Base-by-base conservation (phyloP, 2,888 invertebrate species). In the Euproctis similis region DNA sequence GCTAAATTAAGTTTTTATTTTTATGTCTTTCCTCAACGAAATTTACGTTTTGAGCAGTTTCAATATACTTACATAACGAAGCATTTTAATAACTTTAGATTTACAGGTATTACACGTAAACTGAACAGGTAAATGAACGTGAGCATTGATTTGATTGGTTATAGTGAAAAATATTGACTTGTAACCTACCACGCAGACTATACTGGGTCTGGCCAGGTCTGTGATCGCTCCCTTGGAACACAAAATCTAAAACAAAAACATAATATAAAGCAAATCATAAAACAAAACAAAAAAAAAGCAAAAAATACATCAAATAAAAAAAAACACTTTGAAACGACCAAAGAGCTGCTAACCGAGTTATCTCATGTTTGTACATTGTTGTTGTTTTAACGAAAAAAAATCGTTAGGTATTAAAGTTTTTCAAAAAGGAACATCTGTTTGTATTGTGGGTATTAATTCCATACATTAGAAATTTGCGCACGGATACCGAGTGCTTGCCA, bases 381-480 rank as follows among this genome's bases (percentile, higher is more conserved):
- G 14, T 4, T 14, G 14, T 14, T n/a, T n/a, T n/a, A n/a, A n/a
- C n/a, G n/a, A n/a, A n/a, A n/a, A n/a, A n/a, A n/a, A n/a, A 4
- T 17, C 17, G n/a, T 17, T 17, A 17, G 2, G 17, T 4, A 17
- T 17, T 17, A 19, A 30, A 31, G 37, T 34, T 33, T 22, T 28
- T 32, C 37, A 33, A 10, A 19, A 23, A n/a, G n/a, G 28, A 42
- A 42, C 36, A 40, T 38, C 38, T 36, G 27, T 39, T 23, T 8
- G 34, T 32, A 25, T 35, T 31, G 29, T 30, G 30, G 30, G 37
- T 40, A 33, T 24, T 39, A 35, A 47, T 42, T 45, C 41, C 45
- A 46, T 48, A 46, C 38, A 58, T 58, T 46, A 54, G 26, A 49
- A 55, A 58, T 59, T 55, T 44, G 51, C 53, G 49, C 55, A 53